Evolutionary conservation across 2,113 vertebrate species (phyloP), one percentile per base, ranked within the genome.

Genomic region (Epinephelus cyanopodus): DNA sequence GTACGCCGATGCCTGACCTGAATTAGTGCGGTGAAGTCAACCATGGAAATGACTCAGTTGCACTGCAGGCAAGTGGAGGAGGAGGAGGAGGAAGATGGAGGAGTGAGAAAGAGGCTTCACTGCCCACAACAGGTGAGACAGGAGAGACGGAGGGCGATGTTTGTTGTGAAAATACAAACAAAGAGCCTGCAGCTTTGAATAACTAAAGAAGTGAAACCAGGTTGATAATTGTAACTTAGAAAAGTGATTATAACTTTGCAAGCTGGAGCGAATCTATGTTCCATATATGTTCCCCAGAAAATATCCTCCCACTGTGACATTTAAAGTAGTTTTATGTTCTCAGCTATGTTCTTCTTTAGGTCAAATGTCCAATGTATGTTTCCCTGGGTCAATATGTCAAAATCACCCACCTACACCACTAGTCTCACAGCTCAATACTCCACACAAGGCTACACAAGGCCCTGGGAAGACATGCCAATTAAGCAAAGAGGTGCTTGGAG

Each of bases 1-100:
- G 83, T 82, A 84, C 12, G 2, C 52, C 47, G 69, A 57, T 71
- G 86, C 78, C 84, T 89, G 85, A 90, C 87, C 90, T 83, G 85
- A 90, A 90, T 92, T 77, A 82, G 48, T 73, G 73, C 74, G 77
- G 91, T 86, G 83, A 91, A 87, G 81, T 87, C 89, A 86, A 85
- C 70, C 68, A 48, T 86, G 33, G 64, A 75, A 85, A 87, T 81
- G 75, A 89, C 48, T 90, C 83, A 68, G 82, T 68, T 57, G 74
- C 60, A 47, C 81, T 77, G 14, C 65, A 74, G 42, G 79, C 23
- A 0, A 33, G 62, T 21, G 9, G 27, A 62, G 75, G 77, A 74
- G 73, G 47, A 71, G 13, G 29, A 37, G 29, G 29, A 29, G 73
- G 60, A 71, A 15, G 77, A 73, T 15, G 25, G 79, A 53, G 60